Percentiles rank a stretch among this genome's conserved stretches.
Conservation (phyloP, 2,888 invertebrate species). For the Cancer borealis region DNA sequence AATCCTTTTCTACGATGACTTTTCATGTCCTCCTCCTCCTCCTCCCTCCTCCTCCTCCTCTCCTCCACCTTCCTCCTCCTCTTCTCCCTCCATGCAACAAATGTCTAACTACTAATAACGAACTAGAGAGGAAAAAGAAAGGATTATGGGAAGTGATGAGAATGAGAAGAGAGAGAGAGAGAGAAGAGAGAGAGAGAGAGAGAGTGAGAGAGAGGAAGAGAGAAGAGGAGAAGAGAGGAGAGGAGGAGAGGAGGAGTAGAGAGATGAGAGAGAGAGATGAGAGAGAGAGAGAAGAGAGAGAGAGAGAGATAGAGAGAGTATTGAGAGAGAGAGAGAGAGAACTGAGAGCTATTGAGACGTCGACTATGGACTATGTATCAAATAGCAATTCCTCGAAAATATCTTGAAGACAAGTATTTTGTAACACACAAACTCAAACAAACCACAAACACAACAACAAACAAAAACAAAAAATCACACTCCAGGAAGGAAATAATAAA, state of each 20-base stretch:
- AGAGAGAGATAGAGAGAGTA: no score
- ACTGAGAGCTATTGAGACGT: neutral
- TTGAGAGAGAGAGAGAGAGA: no score
- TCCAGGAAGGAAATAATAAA: neutral
- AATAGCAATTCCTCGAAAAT: neutral
- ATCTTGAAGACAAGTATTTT: neutral
- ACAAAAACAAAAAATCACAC: neutral
- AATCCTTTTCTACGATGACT: neutral
- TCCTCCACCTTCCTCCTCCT: neutral
- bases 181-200: neutral
- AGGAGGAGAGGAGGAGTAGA: no score
- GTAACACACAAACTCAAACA: neutral
- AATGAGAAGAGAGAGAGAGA: neutral
- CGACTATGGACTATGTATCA: no score
- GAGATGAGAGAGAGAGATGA: no score
- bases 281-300: no score
- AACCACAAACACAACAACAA: neutral
- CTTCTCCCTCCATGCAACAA: neutral
- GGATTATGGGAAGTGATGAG: neutral
- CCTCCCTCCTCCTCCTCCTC: neutral
- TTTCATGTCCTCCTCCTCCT: neutral
- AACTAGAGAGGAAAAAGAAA: neutral
- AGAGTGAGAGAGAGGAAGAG: no score
- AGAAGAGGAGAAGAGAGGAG: no score
- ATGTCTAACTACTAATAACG: no score